Evolutionary conservation across 1,140 invertebrate species (phyloP), one percentile per base, ranked within the genome.

Genomic region (Calephelis virginiensis): DNA sequence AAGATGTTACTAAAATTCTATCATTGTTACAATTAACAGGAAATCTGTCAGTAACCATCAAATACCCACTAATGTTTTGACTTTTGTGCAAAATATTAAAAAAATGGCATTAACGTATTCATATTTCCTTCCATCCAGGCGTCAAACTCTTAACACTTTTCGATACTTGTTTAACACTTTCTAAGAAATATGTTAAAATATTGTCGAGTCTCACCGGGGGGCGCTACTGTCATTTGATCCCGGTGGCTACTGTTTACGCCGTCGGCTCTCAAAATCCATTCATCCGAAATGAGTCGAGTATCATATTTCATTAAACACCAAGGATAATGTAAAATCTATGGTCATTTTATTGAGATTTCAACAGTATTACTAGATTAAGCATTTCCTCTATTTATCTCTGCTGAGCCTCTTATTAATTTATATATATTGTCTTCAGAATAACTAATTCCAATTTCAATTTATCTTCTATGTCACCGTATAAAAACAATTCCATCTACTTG

Each of bases 171-270:
- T 37, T 63, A 63, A 48, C 13, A 38, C 8, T 17, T 65, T 65
- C 50, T 45, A 50, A 49, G 62, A 63, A 63, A 59, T 37, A 59
- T 59, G 56, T 59, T 59, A 38, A 59, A 59, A 59, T 59, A 59
- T 59, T 59, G 8, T 59, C 2, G 56, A 74, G 72, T 67, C 75
- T 70, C 78, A 64, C 73, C 82, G 77, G 86, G 85, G 78, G 84
- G 86, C 73, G 75, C 74, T 69, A 66, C 65, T 71, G 82, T 86
- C 83, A 89, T 76, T 62, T 71, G 81, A 89, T 80, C 77, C 67
- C 72, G 71, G 67, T 71, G 68, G 86, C 86, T 87, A 89, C 86
- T 77, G 83, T 87, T 82, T 82, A 82, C 81, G 78, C 77, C 72
- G 75, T 82, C 82, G 64, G 63, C 70, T 81, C 77, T 67, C 73